Conservation (phyloP, 2,888 invertebrate genomes). For the Pachymerium ferrugineum region DNA sequence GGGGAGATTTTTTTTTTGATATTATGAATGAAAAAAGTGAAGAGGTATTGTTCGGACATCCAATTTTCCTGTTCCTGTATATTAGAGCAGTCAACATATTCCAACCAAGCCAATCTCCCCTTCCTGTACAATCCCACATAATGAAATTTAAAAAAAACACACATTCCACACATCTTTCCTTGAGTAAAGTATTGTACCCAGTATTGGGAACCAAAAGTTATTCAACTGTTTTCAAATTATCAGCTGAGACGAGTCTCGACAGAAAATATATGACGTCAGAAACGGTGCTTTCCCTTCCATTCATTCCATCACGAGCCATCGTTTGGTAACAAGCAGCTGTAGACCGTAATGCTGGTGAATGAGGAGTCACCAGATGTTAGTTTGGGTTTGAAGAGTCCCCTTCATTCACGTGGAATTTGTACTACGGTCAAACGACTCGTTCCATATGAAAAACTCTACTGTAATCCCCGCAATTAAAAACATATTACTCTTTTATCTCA, state of each 20-base stretch:
- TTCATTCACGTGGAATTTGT: not conserved
- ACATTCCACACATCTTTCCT: too few species aligned
- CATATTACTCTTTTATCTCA: too few species aligned
- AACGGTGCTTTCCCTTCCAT: not conserved
- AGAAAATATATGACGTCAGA: not conserved
- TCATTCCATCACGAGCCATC: slow-evolving; percentile 13
- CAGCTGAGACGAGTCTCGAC: too few species aligned
- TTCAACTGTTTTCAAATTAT: too few species aligned
- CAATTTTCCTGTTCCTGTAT: slow-evolving; percentile 28
- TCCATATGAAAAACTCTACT: not conserved
- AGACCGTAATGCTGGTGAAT: not conserved
- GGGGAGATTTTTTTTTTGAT: too few species aligned
- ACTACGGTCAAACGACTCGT: not conserved
- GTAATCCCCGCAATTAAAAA: not conserved
- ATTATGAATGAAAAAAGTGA: not conserved
- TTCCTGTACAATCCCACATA: too few species aligned
- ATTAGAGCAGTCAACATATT: slow-evolving; percentile 29
- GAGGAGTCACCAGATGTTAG: slow-evolving; percentile 2
- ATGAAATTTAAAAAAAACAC: too few species aligned
- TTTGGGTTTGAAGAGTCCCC: not conserved
- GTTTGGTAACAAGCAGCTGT: slow-evolving; percentile 9
- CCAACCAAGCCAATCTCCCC: slow-evolving; percentile 27
- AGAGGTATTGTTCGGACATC: not conserved
- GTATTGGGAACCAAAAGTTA: too few species aligned
- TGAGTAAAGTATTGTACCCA: too few species aligned